These are phyloP conservation scores for Sitta europaea DNA, from an alignment of 2,113 vertebrate species.

Conservation along the genomic window DNA sequence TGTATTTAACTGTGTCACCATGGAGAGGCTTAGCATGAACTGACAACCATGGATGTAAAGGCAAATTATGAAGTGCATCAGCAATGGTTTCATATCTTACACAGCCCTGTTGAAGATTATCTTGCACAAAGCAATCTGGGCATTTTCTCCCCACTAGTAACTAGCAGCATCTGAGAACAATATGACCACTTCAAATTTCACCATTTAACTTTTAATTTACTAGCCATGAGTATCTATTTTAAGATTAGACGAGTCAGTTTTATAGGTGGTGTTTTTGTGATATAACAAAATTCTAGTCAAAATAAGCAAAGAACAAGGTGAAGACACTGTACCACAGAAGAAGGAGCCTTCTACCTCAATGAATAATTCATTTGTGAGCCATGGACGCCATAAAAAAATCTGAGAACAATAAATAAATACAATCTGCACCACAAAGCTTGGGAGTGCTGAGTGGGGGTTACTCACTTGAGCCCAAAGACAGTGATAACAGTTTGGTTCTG, in stretches of 20 bases:
- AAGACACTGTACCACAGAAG: background rate
- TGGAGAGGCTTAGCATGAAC: background rate
- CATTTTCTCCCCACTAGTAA: background rate
- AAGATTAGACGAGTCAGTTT: background rate
- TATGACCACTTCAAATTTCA: background rate
- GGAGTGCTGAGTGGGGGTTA: background rate
- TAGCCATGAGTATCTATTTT: background rate
- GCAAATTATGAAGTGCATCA: background rate
- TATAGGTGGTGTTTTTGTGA: background rate
- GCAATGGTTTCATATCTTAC: background rate
- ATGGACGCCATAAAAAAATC: background rate
- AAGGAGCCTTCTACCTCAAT: background rate
- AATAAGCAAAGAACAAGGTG: background rate
- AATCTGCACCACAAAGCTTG: background rate
- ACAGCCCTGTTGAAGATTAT: background rate
- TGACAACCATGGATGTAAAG: background rate
- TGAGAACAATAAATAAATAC: slow-evolving; percentile 22
- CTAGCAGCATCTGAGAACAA: background rate
- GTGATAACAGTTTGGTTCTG: background rate
- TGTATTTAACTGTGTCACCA: background rate
- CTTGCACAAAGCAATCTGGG: background rate
- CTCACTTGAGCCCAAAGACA: background rate
- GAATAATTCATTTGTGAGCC: slow-evolving; percentile 38
- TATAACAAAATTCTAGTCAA: background rate
- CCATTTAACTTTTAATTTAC: background rate